Evolutionary conservation across 2,888 invertebrate species (phyloP).

Genomic region (Antheraea yamamai): DNA sequence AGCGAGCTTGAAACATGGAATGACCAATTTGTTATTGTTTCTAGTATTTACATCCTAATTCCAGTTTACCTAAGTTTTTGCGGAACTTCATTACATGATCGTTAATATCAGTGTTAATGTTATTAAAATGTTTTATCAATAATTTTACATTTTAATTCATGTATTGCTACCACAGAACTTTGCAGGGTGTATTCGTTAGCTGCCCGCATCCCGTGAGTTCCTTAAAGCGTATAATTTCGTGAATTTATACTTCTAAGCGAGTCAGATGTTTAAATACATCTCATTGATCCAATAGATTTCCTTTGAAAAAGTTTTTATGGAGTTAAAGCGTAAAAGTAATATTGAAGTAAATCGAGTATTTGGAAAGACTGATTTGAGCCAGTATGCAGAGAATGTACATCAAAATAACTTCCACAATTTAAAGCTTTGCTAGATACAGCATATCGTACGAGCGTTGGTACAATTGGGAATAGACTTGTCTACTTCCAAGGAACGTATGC

Average conservation of each 20-base stretch:
- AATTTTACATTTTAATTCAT: neutral
- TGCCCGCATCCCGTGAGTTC: constrained; percentile 7
- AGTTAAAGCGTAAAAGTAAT: neutral
- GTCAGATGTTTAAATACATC: neutral
- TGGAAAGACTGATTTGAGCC: neutral
- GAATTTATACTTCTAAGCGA: constrained; percentile 8
- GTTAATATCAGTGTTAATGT: too few species aligned
- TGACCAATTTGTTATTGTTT: too few species aligned
- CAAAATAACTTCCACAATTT: neutral
- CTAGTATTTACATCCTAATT: too few species aligned
- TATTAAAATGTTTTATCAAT: neutral
- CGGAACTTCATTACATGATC: too few species aligned
- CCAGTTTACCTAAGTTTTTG: too few species aligned
- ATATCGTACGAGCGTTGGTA: neutral
- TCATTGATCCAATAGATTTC: neutral
- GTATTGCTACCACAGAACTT: neutral
- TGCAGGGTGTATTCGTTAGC: neutral
- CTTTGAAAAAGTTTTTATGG: neutral
- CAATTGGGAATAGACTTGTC: neutral
- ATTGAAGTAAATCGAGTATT: neutral
- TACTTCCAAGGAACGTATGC: neutral
- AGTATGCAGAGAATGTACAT: neutral
- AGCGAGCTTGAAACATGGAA: too few species aligned
- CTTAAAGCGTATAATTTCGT: constrained; percentile 5
- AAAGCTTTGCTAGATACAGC: neutral